These are phyloP conservation scores for Tetragnatha montana DNA, from an alignment of 2,888 invertebrate genomes.

Conservation along the genomic window DNA sequence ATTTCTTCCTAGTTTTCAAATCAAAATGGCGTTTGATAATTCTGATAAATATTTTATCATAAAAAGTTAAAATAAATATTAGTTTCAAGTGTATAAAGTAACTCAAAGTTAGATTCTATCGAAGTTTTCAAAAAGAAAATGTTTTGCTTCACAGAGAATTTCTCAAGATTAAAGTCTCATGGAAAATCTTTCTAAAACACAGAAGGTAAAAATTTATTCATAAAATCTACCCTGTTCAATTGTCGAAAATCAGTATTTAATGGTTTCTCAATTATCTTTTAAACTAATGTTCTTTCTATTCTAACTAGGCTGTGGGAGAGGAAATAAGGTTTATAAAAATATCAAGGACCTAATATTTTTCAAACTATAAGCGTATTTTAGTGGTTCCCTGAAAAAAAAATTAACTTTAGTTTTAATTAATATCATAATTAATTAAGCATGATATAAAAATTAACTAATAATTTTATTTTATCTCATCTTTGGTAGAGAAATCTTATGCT, in stretches of 20 bases:
- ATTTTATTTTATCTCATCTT: too few species aligned
- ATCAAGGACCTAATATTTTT: too few species aligned
- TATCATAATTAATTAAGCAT: too few species aligned
- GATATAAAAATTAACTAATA: too few species aligned
- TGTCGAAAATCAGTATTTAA: background rate
- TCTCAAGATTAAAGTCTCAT: background rate
- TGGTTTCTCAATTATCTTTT: background rate
- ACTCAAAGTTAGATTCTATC: background rate
- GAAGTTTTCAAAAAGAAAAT: background rate
- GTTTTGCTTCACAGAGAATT: background rate
- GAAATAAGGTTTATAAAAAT: too few species aligned
- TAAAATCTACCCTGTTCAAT: background rate
- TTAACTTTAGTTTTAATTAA: too few species aligned
- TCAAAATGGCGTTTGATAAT: background rate
- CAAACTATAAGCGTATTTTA: too few species aligned
- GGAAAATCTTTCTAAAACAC: background rate
- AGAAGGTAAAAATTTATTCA: background rate
- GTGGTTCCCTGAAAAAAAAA: too few species aligned
- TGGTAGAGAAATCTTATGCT: too few species aligned
- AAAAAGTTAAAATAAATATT: background rate
- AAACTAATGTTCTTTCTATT: too few species aligned
- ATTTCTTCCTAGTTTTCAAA: too few species aligned
- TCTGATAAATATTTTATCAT: background rate
- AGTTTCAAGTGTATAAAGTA: background rate
- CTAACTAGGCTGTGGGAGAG: too few species aligned